Base-by-base conservation (phyloP, 2,797 vertebrate species). In the Aselliscus stoliczkanus region DNA sequence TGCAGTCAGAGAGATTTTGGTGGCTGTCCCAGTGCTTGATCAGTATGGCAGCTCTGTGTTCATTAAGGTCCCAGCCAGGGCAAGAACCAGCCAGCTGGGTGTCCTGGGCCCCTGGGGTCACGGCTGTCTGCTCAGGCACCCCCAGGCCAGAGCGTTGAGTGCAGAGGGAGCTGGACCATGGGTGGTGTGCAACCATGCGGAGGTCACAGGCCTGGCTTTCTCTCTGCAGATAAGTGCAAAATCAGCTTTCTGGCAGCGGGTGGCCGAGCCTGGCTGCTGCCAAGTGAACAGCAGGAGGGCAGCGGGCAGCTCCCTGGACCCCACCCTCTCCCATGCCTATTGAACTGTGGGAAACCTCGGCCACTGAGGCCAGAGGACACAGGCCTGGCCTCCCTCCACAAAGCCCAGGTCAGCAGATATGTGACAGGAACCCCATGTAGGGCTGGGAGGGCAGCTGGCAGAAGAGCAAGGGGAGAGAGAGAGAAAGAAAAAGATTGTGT, bases 11-110 rank as follows among this genome's bases (percentile, higher is more conserved):
- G 37, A 80, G 34, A 2, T 72, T 91, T 84, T 47, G 89, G 92
- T 83, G 84, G 94, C 62, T 64, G 50, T 90, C 93, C 88, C 91
- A 69, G 86, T 0, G 4, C 65, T 37, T 14, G 79, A 95, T 97
- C 88, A 84, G 83, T 90, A 50, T 6, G 67, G 76, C 56, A 67
- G 50, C 83, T 97, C 65, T 79, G 44, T 92, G 91, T 93, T 94
- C 86, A 89, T 95, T 95, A 84, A 79, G 21, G 79, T 60, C 79
- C 80, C 42, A 87, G 90, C 50, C 69, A 44, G 97, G 44, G 60
- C 29, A 21, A 37, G 75, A 88, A 88, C 11, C 52, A 81, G 44
- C 25, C n/a, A 23, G 18, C 70, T 56, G 18, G 73, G 60, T 2
- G 3, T 50, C 39, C 0, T 1, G 0, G 7, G 81, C 81, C 14